A percentile compares a stretch with the other conserved stretches of the same genome.
phyloP scores from a whole-genome alignment of 2,888 invertebrate genomes.

The Aleiodes alternator region DNA sequence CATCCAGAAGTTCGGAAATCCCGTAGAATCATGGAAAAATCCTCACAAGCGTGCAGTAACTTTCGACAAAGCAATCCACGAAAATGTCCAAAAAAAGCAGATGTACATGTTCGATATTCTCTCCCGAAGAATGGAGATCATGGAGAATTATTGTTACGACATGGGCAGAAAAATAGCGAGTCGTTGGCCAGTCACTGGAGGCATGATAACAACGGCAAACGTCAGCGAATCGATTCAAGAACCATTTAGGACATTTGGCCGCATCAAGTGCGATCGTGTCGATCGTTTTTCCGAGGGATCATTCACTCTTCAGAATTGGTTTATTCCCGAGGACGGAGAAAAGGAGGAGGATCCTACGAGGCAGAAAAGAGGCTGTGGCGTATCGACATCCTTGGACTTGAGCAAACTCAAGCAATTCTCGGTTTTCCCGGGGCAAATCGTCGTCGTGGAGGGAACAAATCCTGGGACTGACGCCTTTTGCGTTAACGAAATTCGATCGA shows the following conservation, averaged over 20 bases:
- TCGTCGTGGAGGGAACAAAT: slow-evolving; percentile 85
- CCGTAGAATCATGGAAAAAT: slow-evolving; percentile 61
- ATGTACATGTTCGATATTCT: slow-evolving; percentile 70
- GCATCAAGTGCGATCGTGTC: slow-evolving; percentile 85
- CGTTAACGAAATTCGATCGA: slow-evolving; percentile 81
- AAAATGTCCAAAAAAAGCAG: slow-evolving; percentile 61
- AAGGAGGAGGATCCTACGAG: background rate
- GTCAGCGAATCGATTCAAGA: slow-evolving; percentile 70
- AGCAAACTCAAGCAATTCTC: slow-evolving; percentile 79
- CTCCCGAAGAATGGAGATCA: slow-evolving; percentile 58
- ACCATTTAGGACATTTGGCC: slow-evolving; percentile 80
- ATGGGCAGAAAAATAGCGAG: slow-evolving; percentile 62
- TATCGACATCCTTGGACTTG: slow-evolving; percentile 75
- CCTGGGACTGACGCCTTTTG: slow-evolving; percentile 82
- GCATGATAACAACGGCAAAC: slow-evolving; percentile 58
- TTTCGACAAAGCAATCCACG: slow-evolving; percentile 56
- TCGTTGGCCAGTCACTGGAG: slow-evolving; percentile 59
- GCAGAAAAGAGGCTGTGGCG: background rate
- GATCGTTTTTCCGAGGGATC: slow-evolving; percentile 63
- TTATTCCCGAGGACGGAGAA: slow-evolving; percentile 16
- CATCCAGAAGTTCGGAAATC: slow-evolving; percentile 60
- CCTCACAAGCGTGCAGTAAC: slow-evolving; percentile 47
- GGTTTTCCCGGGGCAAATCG: slow-evolving; percentile 87
- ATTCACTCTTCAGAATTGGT: slow-evolving; percentile 53
- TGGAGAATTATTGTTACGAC: slow-evolving; percentile 57